Evolutionary conservation across 2,797 vertebrate species (phyloP).

Genomic region (Fistularia commersonii): DNA sequence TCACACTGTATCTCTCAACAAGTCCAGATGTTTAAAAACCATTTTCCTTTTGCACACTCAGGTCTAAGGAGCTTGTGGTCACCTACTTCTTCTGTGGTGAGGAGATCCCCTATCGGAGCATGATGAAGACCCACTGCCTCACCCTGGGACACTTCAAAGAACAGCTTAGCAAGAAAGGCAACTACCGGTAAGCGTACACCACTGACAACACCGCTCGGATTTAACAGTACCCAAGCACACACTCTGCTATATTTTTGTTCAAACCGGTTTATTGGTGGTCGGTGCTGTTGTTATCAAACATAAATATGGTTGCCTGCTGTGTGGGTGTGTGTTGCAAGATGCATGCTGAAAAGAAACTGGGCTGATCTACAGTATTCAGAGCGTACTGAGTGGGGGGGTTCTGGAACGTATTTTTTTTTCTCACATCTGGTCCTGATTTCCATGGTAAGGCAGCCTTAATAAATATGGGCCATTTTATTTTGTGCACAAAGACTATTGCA

Average conservation of each 20-base stretch:
- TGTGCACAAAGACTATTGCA: slow-evolving; percentile 82
- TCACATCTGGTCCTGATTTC: slow-evolving; percentile 91
- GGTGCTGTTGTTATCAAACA: slow-evolving; percentile 17
- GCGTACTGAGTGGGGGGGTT: slow-evolving; percentile 40
- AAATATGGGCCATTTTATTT: slow-evolving; percentile 87
- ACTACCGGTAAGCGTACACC: slow-evolving; percentile 86
- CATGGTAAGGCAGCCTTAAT: slow-evolving; percentile 85
- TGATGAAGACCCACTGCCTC: slow-evolving; percentile 93
- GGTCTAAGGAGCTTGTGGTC: slow-evolving; percentile 79
- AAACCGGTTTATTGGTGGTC: slow-evolving; percentile 5
- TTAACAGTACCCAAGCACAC: background rate
- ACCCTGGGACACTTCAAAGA: slow-evolving; percentile 98
- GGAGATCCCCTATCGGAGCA: slow-evolving; percentile 95
- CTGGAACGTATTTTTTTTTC: slow-evolving; percentile 60
- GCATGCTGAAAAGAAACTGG: slow-evolving; percentile 39
- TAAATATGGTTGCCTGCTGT: slow-evolving; percentile 24
- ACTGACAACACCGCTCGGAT: background rate
- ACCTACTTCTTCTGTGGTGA: slow-evolving; percentile 99
- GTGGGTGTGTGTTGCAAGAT: slow-evolving; percentile 35
- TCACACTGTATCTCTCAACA: background rate
- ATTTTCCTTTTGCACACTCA: slow-evolving; percentile 19
- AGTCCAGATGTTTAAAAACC: slow-evolving; percentile 4
- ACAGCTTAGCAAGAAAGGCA: slow-evolving; percentile 98
- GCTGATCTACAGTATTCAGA: slow-evolving; percentile 44
- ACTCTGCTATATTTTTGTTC: background rate